Percentiles rank a stretch among this genome's conserved stretches.
Conservation (phyloP, 35 echinoderm and acorn worm genomes). For the Heliocidaris tuberculata region DNA sequence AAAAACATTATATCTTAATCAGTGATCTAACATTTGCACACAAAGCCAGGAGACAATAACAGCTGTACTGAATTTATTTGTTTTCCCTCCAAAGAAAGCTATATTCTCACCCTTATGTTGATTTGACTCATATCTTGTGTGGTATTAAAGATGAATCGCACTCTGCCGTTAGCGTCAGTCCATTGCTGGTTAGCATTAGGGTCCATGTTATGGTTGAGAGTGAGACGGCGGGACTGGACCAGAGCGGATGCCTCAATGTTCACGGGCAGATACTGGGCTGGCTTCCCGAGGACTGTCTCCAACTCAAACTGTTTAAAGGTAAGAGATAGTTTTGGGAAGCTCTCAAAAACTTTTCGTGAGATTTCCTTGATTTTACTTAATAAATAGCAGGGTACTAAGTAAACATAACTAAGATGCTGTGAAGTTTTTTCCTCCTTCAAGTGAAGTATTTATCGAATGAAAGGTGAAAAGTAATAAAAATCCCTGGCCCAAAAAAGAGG, state of each 20-base stretch:
- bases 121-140: slow-evolving; percentile 31
- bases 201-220: not conserved
- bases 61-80: too few relatives aligned
- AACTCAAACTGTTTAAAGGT: slow-evolving; percentile 32
- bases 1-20: not conserved
- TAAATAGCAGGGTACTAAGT: too few relatives aligned
- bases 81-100: not conserved
- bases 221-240: not conserved
- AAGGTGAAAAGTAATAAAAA: too few relatives aligned
- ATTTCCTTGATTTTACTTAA: too few relatives aligned
- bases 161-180: slow-evolving; percentile 44
- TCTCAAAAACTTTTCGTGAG: too few relatives aligned
- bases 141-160: not conserved
- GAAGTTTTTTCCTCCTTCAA: too few relatives aligned
- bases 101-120: slow-evolving; percentile 30
- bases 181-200: not conserved
- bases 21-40: not conserved
- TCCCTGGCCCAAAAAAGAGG: too few relatives aligned
- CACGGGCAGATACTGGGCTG: not conserved
- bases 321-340: too few relatives aligned
- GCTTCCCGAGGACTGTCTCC: slow-evolving; percentile 14
- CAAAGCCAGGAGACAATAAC: too few relatives aligned
- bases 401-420: too few relatives aligned
- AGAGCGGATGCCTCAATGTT: slow-evolving; percentile 7
- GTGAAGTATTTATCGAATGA: too few relatives aligned